A percentile compares a stretch with the other conserved stretches of the same genome.
Evolutionary conservation across 2,888 invertebrate genomes (phyloP).

Genomic region (Protophormia terraenovae): DNA sequence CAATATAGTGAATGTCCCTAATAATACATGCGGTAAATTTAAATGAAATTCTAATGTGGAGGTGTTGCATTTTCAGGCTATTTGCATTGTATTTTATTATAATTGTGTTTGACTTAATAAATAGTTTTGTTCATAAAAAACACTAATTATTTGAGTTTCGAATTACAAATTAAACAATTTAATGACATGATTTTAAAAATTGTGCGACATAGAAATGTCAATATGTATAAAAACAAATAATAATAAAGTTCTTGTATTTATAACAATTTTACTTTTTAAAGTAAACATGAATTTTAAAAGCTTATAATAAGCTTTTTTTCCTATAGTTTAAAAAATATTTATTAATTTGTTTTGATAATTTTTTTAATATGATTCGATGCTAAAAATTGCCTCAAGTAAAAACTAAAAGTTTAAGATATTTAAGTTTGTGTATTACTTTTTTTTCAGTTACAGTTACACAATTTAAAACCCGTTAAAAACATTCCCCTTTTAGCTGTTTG

Average conservation of each 20-base stretch:
- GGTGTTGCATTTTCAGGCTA: background rate
- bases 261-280: too few species aligned
- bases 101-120: too few species aligned
- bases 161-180: too few species aligned
- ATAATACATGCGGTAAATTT: background rate
- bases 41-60: background rate
- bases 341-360: background rate
- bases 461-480: conserved; percentile 11
- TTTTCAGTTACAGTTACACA: conserved; percentile 7
- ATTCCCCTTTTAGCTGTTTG: background rate
- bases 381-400: background rate
- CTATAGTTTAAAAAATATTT: background rate
- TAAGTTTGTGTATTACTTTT: background rate
- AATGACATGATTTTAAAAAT: too few species aligned
- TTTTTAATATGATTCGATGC: too few species aligned
- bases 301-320: background rate
- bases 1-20: background rate
- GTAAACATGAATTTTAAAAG: too few species aligned
- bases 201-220: too few species aligned
- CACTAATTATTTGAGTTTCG: too few species aligned
- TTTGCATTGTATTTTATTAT: too few species aligned
- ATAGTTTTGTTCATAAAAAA: too few species aligned
- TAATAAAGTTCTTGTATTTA: too few species aligned
- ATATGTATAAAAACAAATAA: too few species aligned
- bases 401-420: background rate